Conservation (phyloP, 2,888 invertebrate genomes). For the Sacculina carcini region DNA sequence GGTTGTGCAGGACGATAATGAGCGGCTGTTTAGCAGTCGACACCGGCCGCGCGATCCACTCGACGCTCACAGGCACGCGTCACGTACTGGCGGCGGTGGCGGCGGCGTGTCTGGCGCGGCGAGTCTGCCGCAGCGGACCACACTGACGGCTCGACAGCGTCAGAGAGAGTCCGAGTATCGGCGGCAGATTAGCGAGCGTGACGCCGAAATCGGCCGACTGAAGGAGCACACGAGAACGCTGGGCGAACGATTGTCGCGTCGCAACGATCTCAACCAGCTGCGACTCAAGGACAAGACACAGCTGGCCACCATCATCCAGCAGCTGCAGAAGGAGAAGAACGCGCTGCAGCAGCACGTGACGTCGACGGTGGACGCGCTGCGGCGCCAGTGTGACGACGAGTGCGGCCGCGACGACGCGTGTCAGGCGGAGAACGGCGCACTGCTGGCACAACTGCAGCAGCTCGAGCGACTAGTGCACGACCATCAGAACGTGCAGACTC, state of each 20-base stretch:
- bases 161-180: slow-evolving; percentile 12
- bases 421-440: slow-evolving; percentile 8
- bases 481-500: slow-evolving; percentile 10
- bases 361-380: neutral
- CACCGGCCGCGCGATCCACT: too few relatives aligned
- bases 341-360: slow-evolving; percentile 20
- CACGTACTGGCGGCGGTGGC: too few relatives aligned
- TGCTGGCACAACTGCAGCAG: neutral
- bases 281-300: slow-evolving; percentile 5
- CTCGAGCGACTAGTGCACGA: neutral
- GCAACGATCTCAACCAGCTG: slow-evolving; percentile 11
- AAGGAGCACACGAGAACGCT: slow-evolving; percentile 11
- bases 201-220: slow-evolving; percentile 13
- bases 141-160: slow-evolving; percentile 6
- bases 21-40: too few relatives aligned
- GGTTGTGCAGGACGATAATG: too few relatives aligned
- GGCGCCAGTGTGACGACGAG: slow-evolving; percentile 6
- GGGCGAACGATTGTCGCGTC: slow-evolving; percentile 12
- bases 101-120: too few relatives aligned
- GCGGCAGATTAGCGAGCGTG: slow-evolving; percentile 14
- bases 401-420: slow-evolving; percentile 4
- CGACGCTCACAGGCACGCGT: too few relatives aligned
- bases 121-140: neutral
- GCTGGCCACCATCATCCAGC: slow-evolving; percentile 12
- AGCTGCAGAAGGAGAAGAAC: slow-evolving; percentile 22